Evolutionary conservation across 2,797 vertebrate species (phyloP).

Genomic region (Euthynnus affinis): DNA sequence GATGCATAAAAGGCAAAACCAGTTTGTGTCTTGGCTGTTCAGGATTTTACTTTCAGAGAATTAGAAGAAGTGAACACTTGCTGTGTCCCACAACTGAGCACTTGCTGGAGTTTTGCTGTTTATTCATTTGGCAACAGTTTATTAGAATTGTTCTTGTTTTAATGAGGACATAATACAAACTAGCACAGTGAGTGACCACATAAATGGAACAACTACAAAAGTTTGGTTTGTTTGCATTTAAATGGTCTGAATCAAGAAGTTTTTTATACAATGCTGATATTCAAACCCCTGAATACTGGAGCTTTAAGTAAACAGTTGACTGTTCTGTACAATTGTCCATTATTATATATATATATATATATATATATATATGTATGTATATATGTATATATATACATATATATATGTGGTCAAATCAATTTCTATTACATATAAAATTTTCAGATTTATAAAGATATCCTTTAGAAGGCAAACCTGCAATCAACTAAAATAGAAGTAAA

Average conservation of each 20-base stretch:
- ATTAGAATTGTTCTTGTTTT: constrained; percentile 80
- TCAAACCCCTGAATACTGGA: constrained; percentile 90
- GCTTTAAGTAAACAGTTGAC: constrained; percentile 95
- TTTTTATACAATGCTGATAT: constrained; percentile 90
- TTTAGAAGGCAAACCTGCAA: constrained; percentile 76
- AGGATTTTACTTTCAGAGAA: constrained; percentile 83
- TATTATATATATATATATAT: constrained; percentile 39
- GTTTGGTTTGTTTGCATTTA: constrained; percentile 93
- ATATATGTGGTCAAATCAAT: constrained; percentile 78
- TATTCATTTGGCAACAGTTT: constrained; percentile 90
- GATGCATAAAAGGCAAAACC: constrained; percentile 90
- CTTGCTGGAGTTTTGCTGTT: constrained; percentile 86
- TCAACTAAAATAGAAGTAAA: constrained; percentile 35
- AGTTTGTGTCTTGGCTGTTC: constrained; percentile 88
- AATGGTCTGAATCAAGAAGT: constrained; percentile 88
- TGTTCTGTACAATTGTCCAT: constrained; percentile 88
- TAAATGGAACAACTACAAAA: constrained; percentile 87
- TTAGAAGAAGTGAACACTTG: constrained; percentile 5
- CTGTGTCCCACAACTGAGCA: constrained; percentile 76
- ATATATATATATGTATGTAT: not conserved
- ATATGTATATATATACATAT: constrained; percentile 34
- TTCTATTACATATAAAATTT: constrained; percentile 74
- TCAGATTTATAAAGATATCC: constrained; percentile 67
- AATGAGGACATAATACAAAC: constrained; percentile 93
- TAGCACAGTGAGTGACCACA: constrained; percentile 92